Evolutionary conservation across 2,113 vertebrate species (phyloP), one percentile per base, ranked within the genome.

Genomic region (Lonchura striata): DNA sequence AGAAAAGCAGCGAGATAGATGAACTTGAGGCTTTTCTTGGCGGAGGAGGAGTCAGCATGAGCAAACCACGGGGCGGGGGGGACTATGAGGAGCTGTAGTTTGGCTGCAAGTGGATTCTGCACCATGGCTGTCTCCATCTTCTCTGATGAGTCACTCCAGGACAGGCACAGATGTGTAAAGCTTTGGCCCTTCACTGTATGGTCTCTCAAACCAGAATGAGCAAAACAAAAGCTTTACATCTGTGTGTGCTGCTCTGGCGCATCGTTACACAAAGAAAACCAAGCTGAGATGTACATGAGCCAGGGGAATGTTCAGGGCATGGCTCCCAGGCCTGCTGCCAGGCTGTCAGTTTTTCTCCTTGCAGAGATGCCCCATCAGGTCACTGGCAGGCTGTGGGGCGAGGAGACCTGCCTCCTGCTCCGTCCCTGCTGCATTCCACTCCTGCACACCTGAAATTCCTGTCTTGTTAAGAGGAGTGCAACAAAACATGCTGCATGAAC

Each of bases 1-100:
- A 98, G 96, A 99, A 98, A 91, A 96, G 96, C 4, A 98, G 94
- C 0, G 97, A 98, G 0, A 96, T 98, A 46, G 99, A 98, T 15
- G 99, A 99, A 97, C 97, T 99, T 95, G 99, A 99, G 96, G 99
- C 99, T 91, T 99, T 99, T 88, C 97, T 99, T 88, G 99, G 99
- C 0, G 98, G 99, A 13, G 95, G 96, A 50, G 98, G 97, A 39
- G 97, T 91, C 3, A 86, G 93, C 5, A 3, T 77, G 39, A 24
- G 93, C 97, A 90, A 98, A 78, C 97, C 97, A 35, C 97, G 76
- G 39, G 98, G 98, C 4, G 99, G 98, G 1, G 99, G 98, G 2
- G 99, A 99, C 95, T 99, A 99, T 1, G 99, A 99, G 97, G 99
- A 99, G 91, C 99, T 99, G 69, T 99, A 99, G 98, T 59, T 89